These are phyloP conservation scores for Gephyroberyx darwinii DNA, from an alignment of 2,797 vertebrate genomes.

Conservation along the genomic window DNA sequence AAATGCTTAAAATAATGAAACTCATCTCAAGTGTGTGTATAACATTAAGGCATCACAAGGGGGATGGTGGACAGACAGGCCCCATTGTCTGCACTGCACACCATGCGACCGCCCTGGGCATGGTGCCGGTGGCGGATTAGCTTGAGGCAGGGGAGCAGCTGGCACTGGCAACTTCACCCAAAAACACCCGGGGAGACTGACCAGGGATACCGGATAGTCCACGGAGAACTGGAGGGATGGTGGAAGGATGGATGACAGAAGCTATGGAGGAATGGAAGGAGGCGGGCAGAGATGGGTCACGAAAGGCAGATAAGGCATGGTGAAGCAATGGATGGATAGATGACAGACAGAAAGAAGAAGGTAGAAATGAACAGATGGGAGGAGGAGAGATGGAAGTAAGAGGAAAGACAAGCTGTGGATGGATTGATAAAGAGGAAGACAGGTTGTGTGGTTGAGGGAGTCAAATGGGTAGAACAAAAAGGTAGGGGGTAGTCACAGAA, in stretches of 20 bases:
- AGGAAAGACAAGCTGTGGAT: not conserved
- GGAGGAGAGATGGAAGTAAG: no score
- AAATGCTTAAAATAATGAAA: not conserved
- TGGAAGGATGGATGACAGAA: not conserved
- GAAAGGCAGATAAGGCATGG: no score
- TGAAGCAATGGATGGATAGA: no score
- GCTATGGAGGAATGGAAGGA: no score
- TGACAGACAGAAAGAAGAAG: no score
- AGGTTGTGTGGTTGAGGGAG: no score
- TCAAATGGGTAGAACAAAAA: no score
- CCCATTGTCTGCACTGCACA: slow-evolving; percentile 61
- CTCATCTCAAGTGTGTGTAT: slow-evolving; percentile 5
- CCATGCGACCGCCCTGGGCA: slow-evolving; percentile 30
- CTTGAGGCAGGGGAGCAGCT: slow-evolving; percentile 62
- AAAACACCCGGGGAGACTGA: slow-evolving; percentile 5
- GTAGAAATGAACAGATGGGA: no score
- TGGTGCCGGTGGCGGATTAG: slow-evolving; percentile 64
- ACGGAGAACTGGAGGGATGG: slow-evolving; percentile 2
- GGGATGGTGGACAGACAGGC: slow-evolving; percentile 13
- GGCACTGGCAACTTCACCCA: slow-evolving; percentile 40
- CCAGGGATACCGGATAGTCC: slow-evolving; percentile 14
- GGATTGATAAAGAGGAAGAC: not conserved
- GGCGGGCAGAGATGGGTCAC: no score
- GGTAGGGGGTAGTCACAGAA: no score
- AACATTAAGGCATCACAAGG: slow-evolving; percentile 8